These are phyloP conservation scores for Gobiocypris rarus DNA, from an alignment of 2,113 vertebrate genomes.

Conservation along the genomic window DNA sequence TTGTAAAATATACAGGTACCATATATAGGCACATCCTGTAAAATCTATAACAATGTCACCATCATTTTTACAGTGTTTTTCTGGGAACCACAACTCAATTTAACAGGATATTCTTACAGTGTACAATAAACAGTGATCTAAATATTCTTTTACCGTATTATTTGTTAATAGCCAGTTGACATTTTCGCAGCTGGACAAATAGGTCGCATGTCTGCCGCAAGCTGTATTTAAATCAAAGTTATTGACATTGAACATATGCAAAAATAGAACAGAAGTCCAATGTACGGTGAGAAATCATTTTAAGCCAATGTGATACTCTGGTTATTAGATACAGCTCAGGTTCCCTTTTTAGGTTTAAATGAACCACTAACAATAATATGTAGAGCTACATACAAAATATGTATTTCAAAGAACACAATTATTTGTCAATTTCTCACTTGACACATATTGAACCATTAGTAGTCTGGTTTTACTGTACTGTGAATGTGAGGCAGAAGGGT, in stretches of 20 bases:
- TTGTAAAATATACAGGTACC: neutral
- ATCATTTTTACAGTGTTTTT: neutral
- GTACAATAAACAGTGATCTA: neutral
- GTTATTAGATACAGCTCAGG: too few relatives aligned
- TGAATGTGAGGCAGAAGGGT: neutral
- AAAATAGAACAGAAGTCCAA: slow-evolving; percentile 2
- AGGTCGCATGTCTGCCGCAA: neutral
- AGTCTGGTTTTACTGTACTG: neutral
- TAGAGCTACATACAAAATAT: neutral
- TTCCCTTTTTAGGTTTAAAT: too few relatives aligned
- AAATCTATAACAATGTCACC: neutral
- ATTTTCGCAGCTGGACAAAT: neutral
- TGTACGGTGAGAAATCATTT: neutral
- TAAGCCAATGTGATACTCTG: neutral
- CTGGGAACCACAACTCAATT: neutral
- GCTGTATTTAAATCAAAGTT: neutral
- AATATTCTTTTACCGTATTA: neutral
- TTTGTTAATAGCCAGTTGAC: neutral
- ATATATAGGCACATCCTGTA: neutral
- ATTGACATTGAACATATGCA: slow-evolving; percentile 8
- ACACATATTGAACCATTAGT: neutral
- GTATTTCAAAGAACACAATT: neutral
- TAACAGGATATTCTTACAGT: too few relatives aligned
- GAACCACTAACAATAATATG: neutral
- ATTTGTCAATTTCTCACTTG: neutral